These are phyloP conservation scores for Drosophila persimilis DNA, from an alignment of 1,140 invertebrate species.

Conservation along the genomic window DNA sequence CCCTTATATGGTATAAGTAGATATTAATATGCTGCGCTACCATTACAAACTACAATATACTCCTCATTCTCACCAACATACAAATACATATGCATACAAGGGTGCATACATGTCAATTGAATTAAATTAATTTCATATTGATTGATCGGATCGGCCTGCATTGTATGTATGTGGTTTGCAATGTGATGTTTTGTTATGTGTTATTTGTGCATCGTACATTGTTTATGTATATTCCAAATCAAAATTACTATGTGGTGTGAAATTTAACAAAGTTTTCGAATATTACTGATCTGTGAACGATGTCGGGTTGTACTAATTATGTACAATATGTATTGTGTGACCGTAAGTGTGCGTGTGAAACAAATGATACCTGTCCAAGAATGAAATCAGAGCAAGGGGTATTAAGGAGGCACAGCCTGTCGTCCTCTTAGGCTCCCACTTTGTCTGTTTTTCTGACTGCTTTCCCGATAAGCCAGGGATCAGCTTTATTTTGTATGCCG, in stretches of 20 bases:
- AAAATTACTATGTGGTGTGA: slow-evolving; percentile 19
- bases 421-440: no score
- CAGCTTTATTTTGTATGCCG: no score
- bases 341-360: not conserved
- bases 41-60: slow-evolving; percentile 48
- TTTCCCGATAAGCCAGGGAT: no score
- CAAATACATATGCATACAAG: slow-evolving; percentile 14
- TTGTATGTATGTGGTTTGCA: slow-evolving; percentile 19
- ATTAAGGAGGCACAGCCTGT: no score
- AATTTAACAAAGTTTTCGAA: slow-evolving; percentile 14
- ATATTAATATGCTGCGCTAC: slow-evolving; percentile 55
- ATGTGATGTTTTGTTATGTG: slow-evolving; percentile 12
- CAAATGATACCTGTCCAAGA: slow-evolving; percentile 12
- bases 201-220: slow-evolving; percentile 20
- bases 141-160: slow-evolving; percentile 1
- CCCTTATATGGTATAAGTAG: slow-evolving; percentile 45
- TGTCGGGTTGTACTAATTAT: slow-evolving; percentile 4
- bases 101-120: slow-evolving; percentile 7
- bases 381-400: not conserved
- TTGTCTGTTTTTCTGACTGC: no score
- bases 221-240: slow-evolving; percentile 4
- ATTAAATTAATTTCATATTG: slow-evolving; percentile 5
- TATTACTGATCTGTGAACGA: not conserved
- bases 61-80: slow-evolving; percentile 18
- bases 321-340: not conserved